Evolutionary conservation across 2,113 vertebrate genomes (phyloP), one percentile per base, ranked within the genome.

Genomic region (Salvator merianae): DNA sequence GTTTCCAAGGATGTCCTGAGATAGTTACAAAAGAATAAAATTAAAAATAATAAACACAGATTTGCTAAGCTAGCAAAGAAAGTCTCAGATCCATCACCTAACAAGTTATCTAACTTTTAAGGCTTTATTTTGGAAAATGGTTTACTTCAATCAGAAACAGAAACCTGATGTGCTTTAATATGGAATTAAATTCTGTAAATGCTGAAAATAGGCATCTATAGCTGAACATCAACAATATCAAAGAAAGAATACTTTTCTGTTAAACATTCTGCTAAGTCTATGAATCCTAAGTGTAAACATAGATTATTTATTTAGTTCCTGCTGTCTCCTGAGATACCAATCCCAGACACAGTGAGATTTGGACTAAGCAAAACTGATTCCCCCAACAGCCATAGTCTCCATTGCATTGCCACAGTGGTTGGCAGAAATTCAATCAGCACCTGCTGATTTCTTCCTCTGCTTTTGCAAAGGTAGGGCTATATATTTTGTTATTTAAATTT

Each of bases 1-100:
- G 94, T 95, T 88, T 96, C 96, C 94, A 96, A 36, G n/a, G 95
- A 95, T 71, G 95, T 94, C 94, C 95, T 95, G 93, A 93, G 93
- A 86, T 87, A 86, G 88, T 20, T 91, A 90, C 82, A 94, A 93
- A 95, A 95, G 84, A 95, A 92, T 73, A 92, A 91, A 90, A 88
- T 94, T 82, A 90, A 14, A 26, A 84, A 1, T 40, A 85, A 80
- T 90, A 75, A 82, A 90, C 22, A 34, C 50, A 77, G 18, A 74
- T 66, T 86, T 1, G 71, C 62, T 77, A 90, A 66, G 2, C 6
- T 2, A 20, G 5, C 16, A 38, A 77, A 40, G 1, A 6, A 50
- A 38, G 30, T 13, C 3, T 24, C 14, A 50, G 2, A 91, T 34
- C 82, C 73, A 26, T 0, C 0, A 62, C 59, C 28, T 82, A 50